Percentiles rank a stretch among this genome's conserved stretches.
phyloP scores from a whole-genome alignment of 2,113 vertebrate species.

The Psophia crepitans region DNA sequence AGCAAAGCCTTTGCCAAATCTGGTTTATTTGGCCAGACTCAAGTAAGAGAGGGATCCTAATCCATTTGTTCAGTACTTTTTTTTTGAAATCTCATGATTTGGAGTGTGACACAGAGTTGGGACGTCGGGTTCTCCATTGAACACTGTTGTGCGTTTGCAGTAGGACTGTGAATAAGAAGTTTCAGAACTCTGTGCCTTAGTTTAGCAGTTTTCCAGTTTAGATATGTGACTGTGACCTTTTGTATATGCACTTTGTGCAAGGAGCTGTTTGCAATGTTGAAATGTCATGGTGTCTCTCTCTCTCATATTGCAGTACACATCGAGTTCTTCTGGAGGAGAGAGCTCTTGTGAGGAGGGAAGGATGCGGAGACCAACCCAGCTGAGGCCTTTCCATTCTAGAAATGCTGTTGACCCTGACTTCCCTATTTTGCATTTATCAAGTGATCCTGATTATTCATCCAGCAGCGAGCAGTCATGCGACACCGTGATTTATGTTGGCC shows the following conservation, averaged over 20 bases:
- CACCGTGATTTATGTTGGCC: constrained; percentile 96
- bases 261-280: background rate
- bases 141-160: background rate
- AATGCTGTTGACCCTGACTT: constrained; percentile 84
- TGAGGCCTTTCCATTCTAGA: constrained; percentile 90
- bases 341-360: constrained; percentile 97
- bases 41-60: background rate
- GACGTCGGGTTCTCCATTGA: background rate
- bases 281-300: background rate
- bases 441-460: constrained; percentile 94
- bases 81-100: background rate
- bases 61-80: background rate
- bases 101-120: background rate
- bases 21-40: background rate
- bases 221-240: background rate
- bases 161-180: background rate
- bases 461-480: constrained; percentile 99
- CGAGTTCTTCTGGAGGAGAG: constrained; percentile 96
- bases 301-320: constrained; percentile 85
- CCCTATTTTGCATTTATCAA: constrained; percentile 85
- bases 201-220: background rate
- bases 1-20: background rate
- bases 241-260: background rate
- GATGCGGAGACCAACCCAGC: constrained; percentile 94
- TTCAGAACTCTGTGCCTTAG: background rate